Percentiles rank a stretch among this genome's conserved stretches.
These are phyloP conservation scores for Athalia circularis DNA, from an alignment of 2,888 invertebrate species.

Conservation along the genomic window DNA sequence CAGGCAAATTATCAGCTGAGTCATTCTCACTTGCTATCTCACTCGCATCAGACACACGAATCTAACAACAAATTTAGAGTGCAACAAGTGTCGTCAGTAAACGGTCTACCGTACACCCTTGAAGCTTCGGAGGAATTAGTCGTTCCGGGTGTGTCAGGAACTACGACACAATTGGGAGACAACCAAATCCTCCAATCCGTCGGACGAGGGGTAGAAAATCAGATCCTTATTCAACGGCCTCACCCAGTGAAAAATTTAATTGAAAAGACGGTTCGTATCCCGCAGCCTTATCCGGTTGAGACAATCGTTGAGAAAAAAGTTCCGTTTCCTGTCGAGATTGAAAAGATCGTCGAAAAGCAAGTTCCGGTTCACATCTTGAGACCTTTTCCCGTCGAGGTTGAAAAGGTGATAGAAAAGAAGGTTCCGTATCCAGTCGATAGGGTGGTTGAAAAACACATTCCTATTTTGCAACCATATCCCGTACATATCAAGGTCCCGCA, in stretches of 20 bases:
- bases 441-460: constrained; percentile 74
- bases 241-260: not conserved
- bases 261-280: constrained; percentile 34
- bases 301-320: constrained; percentile 54
- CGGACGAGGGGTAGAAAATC: not conserved
- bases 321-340: constrained; percentile 69
- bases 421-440: constrained; percentile 63
- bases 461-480: constrained; percentile 71
- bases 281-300: constrained; percentile 58
- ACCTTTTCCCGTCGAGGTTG: constrained; percentile 69
- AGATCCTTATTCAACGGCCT: not conserved
- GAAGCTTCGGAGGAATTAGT: constrained; percentile 46
- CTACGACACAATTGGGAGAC: constrained; percentile 1
- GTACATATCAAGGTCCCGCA: constrained; percentile 73
- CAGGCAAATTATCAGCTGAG: constrained; percentile 13
- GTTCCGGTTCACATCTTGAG: constrained; percentile 21
- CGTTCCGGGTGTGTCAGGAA: constrained; percentile 11
- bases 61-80: constrained; percentile 46
- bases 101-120: constrained; percentile 41
- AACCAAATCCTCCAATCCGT: not conserved
- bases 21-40: constrained; percentile 4
- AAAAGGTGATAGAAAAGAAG: constrained; percentile 44
- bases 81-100: constrained; percentile 45
- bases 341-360: constrained; percentile 76
- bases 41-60: constrained; percentile 17